These are phyloP conservation scores for Oxycera nigricornis DNA, from an alignment of 2,888 invertebrate genomes.

Conservation along the genomic window DNA sequence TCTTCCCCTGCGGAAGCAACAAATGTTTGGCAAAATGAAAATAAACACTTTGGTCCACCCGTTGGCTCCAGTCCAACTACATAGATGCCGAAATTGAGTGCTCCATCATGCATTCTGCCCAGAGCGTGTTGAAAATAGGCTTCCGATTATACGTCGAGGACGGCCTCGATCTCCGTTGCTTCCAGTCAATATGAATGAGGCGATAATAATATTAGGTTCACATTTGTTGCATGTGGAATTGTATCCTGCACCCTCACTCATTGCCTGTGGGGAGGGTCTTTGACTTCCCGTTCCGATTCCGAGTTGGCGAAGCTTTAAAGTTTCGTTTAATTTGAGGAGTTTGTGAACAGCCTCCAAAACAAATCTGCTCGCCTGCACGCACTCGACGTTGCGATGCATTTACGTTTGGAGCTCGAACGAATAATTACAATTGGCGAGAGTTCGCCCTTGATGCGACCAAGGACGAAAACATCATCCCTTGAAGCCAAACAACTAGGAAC, in stretches of 20 bases:
- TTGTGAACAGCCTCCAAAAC: background rate
- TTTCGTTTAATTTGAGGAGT: constrained; percentile 7
- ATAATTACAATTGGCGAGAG: constrained; percentile 1
- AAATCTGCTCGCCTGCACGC: background rate
- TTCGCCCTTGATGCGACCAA: constrained; percentile 1
- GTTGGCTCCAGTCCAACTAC: constrained; percentile 21
- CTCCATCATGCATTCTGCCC: background rate
- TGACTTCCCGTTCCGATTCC: background rate
- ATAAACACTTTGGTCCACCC: background rate
- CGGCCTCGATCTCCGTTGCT: background rate
- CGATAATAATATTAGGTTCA: constrained; percentile 16
- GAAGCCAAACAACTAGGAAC: no score
- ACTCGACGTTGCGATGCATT: background rate
- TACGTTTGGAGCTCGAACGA: background rate
- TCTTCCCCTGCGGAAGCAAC: constrained; percentile 6
- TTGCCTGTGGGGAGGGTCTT: background rate
- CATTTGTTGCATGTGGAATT: constrained; percentile 22
- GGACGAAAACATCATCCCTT: background rate
- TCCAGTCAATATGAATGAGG: background rate
- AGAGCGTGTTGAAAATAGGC: background rate
- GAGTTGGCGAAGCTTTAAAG: background rate
- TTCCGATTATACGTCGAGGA: background rate
- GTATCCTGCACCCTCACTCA: background rate
- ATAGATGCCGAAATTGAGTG: background rate
- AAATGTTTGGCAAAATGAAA: constrained; percentile 23